phyloP scores from a whole-genome alignment of 2,797 vertebrate genomes.

The Lacerta viridis region DNA sequence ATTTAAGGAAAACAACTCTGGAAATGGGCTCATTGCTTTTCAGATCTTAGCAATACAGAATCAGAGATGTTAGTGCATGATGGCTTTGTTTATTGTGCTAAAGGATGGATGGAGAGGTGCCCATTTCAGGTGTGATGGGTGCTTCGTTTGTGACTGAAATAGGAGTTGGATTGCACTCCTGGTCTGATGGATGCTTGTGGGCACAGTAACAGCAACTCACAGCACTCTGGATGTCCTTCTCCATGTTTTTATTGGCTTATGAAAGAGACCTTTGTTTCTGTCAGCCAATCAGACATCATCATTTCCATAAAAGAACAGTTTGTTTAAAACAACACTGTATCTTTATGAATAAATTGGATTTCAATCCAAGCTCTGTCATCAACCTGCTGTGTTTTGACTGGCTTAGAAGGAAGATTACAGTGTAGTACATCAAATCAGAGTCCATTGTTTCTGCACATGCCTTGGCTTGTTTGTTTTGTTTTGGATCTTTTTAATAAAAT shows the following conservation, averaged over 20 bases:
- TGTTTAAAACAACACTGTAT: slow-evolving; percentile 70
- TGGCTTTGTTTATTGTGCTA: background rate
- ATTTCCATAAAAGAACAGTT: slow-evolving; percentile 75
- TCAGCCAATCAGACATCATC: slow-evolving; percentile 46
- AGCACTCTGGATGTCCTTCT: slow-evolving; percentile 18
- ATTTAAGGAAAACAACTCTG: background rate
- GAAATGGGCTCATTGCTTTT: rapidly evolving
- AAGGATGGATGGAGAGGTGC: background rate
- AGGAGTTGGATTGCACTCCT: background rate
- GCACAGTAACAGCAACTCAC: background rate
- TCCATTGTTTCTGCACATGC: slow-evolving; percentile 68
- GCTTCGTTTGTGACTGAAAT: background rate
- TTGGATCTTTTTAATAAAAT: slow-evolving; percentile 57
- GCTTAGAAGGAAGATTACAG: slow-evolving; percentile 72
- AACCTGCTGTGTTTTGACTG: slow-evolving; percentile 75
- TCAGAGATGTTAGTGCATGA: rapidly evolving
- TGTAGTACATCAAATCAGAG: slow-evolving; percentile 71
- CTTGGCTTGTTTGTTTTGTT: slow-evolving; percentile 37
- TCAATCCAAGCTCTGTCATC: slow-evolving; percentile 67
- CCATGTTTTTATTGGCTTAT: slow-evolving; percentile 4
- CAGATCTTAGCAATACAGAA: background rate
- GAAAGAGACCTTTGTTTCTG: slow-evolving; percentile 63
- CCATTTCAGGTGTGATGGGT: background rate
- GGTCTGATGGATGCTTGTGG: background rate
- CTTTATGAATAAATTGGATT: slow-evolving; percentile 79